Evolutionary conservation across 53 echinoderm and acorn worm species (phyloP).

Genomic region (Glandiceps talaboti): DNA sequence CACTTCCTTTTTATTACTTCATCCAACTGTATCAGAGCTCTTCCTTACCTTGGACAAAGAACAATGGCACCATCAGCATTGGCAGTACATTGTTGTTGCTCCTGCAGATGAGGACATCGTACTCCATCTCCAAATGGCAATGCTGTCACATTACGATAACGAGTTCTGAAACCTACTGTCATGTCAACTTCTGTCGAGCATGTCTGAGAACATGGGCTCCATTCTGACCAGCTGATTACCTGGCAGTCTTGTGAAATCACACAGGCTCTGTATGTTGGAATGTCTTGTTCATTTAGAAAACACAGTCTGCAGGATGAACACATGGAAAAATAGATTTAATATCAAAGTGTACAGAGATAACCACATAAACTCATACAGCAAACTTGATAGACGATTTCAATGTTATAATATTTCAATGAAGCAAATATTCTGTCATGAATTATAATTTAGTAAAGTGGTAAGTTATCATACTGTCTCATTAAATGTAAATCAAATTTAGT

Average conservation of each 20-base stretch:
- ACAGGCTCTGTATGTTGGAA: conserved; percentile 40
- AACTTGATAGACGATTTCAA: too few relatives aligned
- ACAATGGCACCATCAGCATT: conserved; percentile 11
- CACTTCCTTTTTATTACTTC: too few relatives aligned
- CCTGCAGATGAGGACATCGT: conserved; percentile 35
- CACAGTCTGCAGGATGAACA: conserved; percentile 16
- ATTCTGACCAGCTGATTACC: conserved; percentile 50
- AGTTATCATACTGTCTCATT: too few relatives aligned
- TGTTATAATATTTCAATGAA: too few relatives aligned
- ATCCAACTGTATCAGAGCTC: too few relatives aligned
- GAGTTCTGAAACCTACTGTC: conserved; percentile 16
- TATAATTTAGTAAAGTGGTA: too few relatives aligned
- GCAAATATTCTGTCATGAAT: too few relatives aligned
- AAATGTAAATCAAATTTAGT: too few relatives aligned
- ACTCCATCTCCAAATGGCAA: conserved; percentile 25
- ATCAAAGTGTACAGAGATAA: too few relatives aligned
- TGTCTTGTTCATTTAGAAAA: too few relatives aligned
- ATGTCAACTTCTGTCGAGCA: conserved; percentile 11
- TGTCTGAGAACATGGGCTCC: conserved; percentile 23
- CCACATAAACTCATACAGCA: too few relatives aligned
- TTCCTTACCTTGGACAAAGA: conserved; percentile 28
- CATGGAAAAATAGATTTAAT: too few relatives aligned
- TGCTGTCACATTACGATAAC: conserved; percentile 22
- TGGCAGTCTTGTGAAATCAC: conserved; percentile 56
- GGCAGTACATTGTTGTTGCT: conserved; percentile 24